Evolutionary conservation across 2,888 invertebrate genomes (phyloP).

Genomic region (Athetis lepigone): DNA sequence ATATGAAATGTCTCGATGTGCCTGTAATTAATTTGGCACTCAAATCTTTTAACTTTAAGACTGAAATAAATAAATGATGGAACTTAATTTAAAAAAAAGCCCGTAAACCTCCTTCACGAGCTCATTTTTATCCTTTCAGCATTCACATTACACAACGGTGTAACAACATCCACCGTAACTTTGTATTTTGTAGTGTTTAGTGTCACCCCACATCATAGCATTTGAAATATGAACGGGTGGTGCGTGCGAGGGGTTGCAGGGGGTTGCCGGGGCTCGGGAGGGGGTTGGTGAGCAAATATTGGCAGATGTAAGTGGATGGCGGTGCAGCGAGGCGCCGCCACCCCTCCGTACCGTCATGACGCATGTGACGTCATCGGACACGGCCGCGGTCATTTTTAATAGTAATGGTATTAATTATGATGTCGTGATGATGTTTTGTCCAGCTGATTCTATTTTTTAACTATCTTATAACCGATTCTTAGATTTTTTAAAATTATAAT

Average conservation of each 20-base stretch:
- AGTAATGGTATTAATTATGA: conserved; percentile 55
- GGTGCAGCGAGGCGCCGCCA: conserved; percentile 73
- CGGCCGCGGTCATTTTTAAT: conserved; percentile 52
- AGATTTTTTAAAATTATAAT: not conserved
- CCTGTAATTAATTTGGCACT: too few species aligned
- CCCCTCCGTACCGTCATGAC: conserved; percentile 68
- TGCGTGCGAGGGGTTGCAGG: conserved; percentile 76
- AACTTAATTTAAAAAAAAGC: too few species aligned
- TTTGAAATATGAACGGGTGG: conserved; percentile 89
- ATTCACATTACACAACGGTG: conserved; percentile 62
- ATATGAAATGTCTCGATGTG: too few species aligned
- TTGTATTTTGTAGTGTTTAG: conserved; percentile 87
- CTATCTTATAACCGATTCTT: not conserved
- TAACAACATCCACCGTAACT: conserved; percentile 64
- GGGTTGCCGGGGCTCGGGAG: conserved; percentile 71
- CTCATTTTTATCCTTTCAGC: not conserved
- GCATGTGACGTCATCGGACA: conserved; percentile 78
- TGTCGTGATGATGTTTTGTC: not conserved
- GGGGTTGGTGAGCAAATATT: conserved; percentile 90
- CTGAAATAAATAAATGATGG: too few species aligned
- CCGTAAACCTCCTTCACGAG: too few species aligned
- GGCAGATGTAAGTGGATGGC: conserved; percentile 92
- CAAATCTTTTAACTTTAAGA: too few species aligned
- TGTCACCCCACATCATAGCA: conserved; percentile 84
- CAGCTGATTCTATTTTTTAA: not conserved